These are phyloP conservation scores for Leptocoma aspasia DNA, from an alignment of 2,113 vertebrate genomes.

Conservation along the genomic window DNA sequence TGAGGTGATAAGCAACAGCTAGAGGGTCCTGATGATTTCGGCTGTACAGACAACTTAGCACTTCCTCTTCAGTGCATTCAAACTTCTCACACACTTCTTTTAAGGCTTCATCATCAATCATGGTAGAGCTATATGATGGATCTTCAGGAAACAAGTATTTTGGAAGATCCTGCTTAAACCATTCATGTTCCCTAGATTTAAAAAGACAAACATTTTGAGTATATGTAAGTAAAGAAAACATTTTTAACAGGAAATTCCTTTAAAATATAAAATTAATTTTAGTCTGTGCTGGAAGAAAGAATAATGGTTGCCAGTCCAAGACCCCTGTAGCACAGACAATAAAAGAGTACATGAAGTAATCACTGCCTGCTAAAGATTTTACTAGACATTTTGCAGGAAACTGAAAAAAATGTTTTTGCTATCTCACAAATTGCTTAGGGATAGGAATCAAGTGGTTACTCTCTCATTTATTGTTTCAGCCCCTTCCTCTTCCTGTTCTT, in stretches of 20 bases:
- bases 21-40: slow-evolving; percentile 94
- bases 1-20: slow-evolving; percentile 95
- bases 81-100: slow-evolving; percentile 98
- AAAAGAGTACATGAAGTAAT: not conserved
- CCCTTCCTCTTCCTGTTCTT: not conserved
- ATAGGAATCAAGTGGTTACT: not conserved
- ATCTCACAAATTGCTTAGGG: not conserved
- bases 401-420: not conserved
- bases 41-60: slow-evolving; percentile 90
- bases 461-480: not conserved
- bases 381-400: not conserved
- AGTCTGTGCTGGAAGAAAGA: not conserved
- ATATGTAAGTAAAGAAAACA: not conserved
- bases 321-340: not conserved
- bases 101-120: slow-evolving; percentile 98
- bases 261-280: not conserved
- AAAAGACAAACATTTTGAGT: not conserved
- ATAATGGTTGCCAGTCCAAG: not conserved
- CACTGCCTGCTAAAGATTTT: not conserved
- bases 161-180: slow-evolving; percentile 96
- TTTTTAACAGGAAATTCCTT: not conserved
- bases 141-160: slow-evolving; percentile 98
- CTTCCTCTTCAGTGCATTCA: slow-evolving; percentile 95
- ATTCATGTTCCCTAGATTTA: slow-evolving; percentile 89
- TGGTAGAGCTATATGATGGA: slow-evolving; percentile 91